These are phyloP conservation scores for Apotomis capreana DNA, from an alignment of 2,888 invertebrate genomes.

Conservation along the genomic window DNA sequence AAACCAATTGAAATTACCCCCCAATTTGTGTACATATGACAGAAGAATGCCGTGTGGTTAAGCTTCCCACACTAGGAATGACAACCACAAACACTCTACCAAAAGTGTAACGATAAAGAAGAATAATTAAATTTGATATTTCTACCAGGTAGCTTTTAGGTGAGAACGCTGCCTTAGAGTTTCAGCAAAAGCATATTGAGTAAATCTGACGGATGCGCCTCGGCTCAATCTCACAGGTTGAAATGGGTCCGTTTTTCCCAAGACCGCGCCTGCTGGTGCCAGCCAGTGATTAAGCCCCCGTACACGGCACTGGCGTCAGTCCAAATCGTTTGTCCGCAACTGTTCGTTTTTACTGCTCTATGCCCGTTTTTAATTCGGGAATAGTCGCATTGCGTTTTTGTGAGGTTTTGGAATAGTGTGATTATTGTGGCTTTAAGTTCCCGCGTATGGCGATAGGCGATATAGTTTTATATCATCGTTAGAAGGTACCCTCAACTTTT, in stretches of 20 bases:
- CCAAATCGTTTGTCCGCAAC: slow-evolving; percentile 46
- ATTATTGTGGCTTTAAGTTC: no score
- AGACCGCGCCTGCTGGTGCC: slow-evolving; percentile 27
- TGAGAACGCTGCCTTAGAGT: no score
- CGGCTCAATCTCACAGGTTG: slow-evolving; percentile 19
- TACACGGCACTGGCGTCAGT: slow-evolving; percentile 44
- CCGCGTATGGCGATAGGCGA: no score
- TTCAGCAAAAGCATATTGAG: background rate
- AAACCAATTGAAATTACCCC: background rate
- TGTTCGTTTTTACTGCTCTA: slow-evolving; percentile 41
- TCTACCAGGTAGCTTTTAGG: no score
- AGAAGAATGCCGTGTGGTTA: no score
- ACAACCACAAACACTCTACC: no score
- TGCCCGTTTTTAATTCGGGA: slow-evolving; percentile 40
- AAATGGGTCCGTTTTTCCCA: slow-evolving; percentile 21
- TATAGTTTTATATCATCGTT: no score
- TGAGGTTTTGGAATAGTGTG: background rate
- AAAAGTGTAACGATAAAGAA: no score
- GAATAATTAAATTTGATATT: no score
- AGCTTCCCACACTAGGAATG: no score
- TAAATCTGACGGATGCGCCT: background rate
- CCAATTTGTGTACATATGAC: no score
- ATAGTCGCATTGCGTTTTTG: slow-evolving; percentile 32
- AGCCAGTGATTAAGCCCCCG: slow-evolving; percentile 36
- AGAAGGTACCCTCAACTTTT: no score